Evolutionary conservation across 2,113 vertebrate species (phyloP), one percentile per base, ranked within the genome.

Genomic region (Orientallactaga bullata): DNA sequence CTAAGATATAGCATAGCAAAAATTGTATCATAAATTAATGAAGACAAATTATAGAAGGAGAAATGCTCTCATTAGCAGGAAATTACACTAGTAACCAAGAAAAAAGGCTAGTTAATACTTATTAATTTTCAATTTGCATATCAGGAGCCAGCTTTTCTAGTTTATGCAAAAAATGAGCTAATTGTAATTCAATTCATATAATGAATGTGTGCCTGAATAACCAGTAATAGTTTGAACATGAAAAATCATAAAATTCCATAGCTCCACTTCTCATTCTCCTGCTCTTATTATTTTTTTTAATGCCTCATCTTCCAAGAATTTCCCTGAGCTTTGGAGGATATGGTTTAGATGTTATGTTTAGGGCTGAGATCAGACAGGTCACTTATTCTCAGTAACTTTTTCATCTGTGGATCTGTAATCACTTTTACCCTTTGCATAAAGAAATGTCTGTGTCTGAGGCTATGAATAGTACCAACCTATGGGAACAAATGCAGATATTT

Each of bases 221-320:
- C 23, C 18, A 71, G 30, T 39, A 63, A 65, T 89, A 51, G 21
- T 83, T 86, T 85, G 39, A 89, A 77, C 4, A 47, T 80, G 89
- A 84, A 86, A 71, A 92, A 83, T 73, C 17, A 76, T 20, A 81
- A 93, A 89, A 84, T 35, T 55, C 55, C 55, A 55, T 55, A 55
- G 55, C 15, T 55, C 55, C 55, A 55, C 55, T 55, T 55, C 55
- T 55, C 55, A 55, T 55, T 16, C 12, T 51, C 51, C 51, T 51
- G 51, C 51, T 51, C 51, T 51, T 51, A 51, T 51, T 51, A 51
- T 51, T 51, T 51, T 51, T 51, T 51, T 51, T n/a, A n/a, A 51
- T 12, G 12, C 12, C 51, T 55, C 10, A 55, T 55, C 55, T 55
- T 55, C 55, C 55, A 55, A 55, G 55, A 55, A 55, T 16, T 16